Base-by-base conservation (phyloP, 2,888 invertebrate genomes). In the Sicus ferrugineus region DNA sequence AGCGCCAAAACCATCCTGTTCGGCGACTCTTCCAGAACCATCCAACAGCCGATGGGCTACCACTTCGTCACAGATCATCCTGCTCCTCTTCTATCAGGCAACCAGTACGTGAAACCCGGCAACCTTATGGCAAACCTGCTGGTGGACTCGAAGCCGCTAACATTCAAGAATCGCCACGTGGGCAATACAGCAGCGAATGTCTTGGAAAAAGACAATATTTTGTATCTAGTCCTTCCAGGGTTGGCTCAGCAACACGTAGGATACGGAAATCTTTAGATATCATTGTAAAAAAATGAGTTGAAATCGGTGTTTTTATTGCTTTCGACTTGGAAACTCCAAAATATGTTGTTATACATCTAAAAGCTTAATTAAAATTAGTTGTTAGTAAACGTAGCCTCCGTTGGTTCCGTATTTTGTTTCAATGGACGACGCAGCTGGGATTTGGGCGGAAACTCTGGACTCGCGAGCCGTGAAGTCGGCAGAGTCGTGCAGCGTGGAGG, bases 321-420 rank as follows among this genome's bases (percentile, higher is more conserved):
- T n/a, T n/a, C n/a, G n/a, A 61, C 42, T 61, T 42, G 31, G 23
- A n/a, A 16, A 46, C 26, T 61, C 14, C 52, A 46, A 50, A 3
- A 16, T 50, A 56, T 56, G 31, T 31, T 28, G 23, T 46, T 64
- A 67, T 21, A 48, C 11, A 73, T 70, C 30, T n/a, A 69, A 3
- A 9, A 42, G n/a, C 3, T 46, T n/a, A 11, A 54, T 69, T 73
- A 75, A 58, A 67, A 72, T 31, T 66, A 73, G 66, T 42, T 42
- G 76, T 58, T 73, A 70, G 73, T 83, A 83, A 63, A 84, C 78
- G 46, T 83, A 83, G 65, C 83, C 83, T n/a, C 83, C 84, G 69
- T 82, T 80, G 72, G 78, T 73, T 31, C 79, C 82, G 72, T 83
- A 83, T 48, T 73, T 72, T 66, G 83, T 83, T 34, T 75, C 81